phyloP scores from a whole-genome alignment of 2,888 invertebrate genomes.

The Amiota mariae region DNA sequence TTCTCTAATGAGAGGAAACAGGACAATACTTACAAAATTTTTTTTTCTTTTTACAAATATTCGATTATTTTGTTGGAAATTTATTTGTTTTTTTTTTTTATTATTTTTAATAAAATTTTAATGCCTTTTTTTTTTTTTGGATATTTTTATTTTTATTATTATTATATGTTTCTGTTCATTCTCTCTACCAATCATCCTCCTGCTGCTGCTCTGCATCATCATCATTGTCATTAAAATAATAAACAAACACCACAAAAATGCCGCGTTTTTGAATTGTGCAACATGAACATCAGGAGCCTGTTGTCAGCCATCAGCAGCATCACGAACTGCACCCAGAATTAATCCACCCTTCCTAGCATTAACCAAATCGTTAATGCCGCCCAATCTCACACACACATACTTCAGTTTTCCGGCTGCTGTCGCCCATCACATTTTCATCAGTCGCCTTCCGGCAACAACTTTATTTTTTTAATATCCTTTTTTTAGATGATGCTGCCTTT shows the following conservation, averaged over 20 bases:
- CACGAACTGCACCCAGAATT: too few relatives aligned
- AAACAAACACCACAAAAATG: slow-evolving; percentile 22
- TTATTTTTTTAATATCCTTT: slow-evolving; percentile 6
- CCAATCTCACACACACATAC: neutral
- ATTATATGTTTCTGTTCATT: slow-evolving; percentile 57
- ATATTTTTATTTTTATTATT: slow-evolving; percentile 19
- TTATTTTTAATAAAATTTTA: slow-evolving; percentile 38
- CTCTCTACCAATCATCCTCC: neutral
- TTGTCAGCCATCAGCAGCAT: neutral
- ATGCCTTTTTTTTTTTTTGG: slow-evolving; percentile 39
- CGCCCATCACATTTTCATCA: neutral
- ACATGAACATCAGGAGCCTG: neutral
- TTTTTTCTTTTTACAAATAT: slow-evolving; percentile 43
- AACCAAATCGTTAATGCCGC: slow-evolving; percentile 11
- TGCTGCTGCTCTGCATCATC: neutral
- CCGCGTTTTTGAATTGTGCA: neutral
- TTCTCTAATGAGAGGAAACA: neutral
- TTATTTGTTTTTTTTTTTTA: slow-evolving; percentile 35
- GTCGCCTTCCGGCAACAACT: neutral
- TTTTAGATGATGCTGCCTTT: slow-evolving; percentile 21
- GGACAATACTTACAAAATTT: slow-evolving; percentile 31
- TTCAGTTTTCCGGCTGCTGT: neutral
- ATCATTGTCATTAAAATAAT: slow-evolving; percentile 15
- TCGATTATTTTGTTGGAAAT: slow-evolving; percentile 47
- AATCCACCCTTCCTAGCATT: neutral